These are phyloP conservation scores for Periophthalmodon schlosseri DNA, from an alignment of 2,113 vertebrate genomes.

Conservation along the genomic window DNA sequence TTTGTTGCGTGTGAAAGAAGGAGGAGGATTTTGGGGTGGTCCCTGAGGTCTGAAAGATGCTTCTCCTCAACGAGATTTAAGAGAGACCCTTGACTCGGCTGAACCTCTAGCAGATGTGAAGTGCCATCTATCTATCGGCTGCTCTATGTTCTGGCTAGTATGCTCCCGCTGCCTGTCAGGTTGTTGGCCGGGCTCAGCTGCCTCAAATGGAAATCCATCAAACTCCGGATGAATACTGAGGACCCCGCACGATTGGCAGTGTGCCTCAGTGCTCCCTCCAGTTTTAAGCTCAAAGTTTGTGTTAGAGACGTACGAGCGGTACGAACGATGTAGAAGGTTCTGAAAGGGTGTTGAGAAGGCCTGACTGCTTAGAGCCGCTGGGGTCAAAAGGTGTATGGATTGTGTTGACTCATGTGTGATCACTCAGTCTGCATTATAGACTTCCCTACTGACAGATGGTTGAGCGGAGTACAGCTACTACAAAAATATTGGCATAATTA, in stretches of 20 bases:
- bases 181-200: slow-evolving; percentile 66
- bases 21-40: slow-evolving; percentile 59
- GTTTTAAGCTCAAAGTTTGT: slow-evolving; percentile 39
- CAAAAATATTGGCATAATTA: slow-evolving; percentile 7
- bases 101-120: slow-evolving; percentile 72
- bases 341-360: slow-evolving; percentile 35
- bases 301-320: neutral
- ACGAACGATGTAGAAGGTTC: neutral
- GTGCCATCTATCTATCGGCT: slow-evolving; percentile 68
- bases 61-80: slow-evolving; percentile 70
- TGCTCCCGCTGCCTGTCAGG: slow-evolving; percentile 56
- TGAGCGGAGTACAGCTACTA: slow-evolving; percentile 2
- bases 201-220: slow-evolving; percentile 65
- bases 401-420: slow-evolving; percentile 14
- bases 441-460: slow-evolving; percentile 12
- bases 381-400: slow-evolving; percentile 43
- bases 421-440: slow-evolving; percentile 15
- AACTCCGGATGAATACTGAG: slow-evolving; percentile 58
- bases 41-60: slow-evolving; percentile 69
- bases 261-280: slow-evolving; percentile 30
- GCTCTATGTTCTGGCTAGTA: slow-evolving; percentile 37
- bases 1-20: slow-evolving; percentile 57
- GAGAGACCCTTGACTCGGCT: slow-evolving; percentile 69
- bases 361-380: slow-evolving; percentile 16
- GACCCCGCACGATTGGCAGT: slow-evolving; percentile 54